Base-by-base conservation (phyloP, 2,888 invertebrate genomes). In the Hermaeophaga mercurialis region DNA sequence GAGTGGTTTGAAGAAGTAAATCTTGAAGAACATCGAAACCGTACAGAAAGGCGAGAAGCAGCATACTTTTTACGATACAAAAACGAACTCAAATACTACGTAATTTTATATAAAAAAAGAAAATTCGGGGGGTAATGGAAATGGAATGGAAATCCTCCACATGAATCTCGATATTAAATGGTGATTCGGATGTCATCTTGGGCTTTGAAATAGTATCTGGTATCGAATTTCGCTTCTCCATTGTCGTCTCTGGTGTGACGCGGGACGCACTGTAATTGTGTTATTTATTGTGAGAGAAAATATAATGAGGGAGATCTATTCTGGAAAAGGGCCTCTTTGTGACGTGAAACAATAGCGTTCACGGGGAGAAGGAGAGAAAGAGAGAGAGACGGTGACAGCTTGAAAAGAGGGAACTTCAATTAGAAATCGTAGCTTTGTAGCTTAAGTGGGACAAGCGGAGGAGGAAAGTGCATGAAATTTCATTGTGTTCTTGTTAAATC, bases 281-380 rank as follows among this genome's bases (percentile, higher is more conserved):
- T 50, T 56, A 56, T 56, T 56, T 49, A 56, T 56, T 45, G 56
- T 53, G 47, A 15, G 41, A 41, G 48, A 53, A 43, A 57, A 47
- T 47, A 57, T 57, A 53, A 53, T 52, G 38, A 31, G 4, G 24
- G 45, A 48, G 38, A 48, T 26, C 50, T 45, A 41, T 46, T 52
- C 46, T 24, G 41, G 39, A 39, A 41, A 34, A 53, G 9, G 34
- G 15, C 24, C 17, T 26, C 15, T 38, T 56, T 56, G 56, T 56
- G 11, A n/a, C n/a, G 0, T 11, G 14, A 41, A 33, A 54, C 54
- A 41, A 54, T 47, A 47, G 39, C 26, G 9, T 38, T 34, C 15
- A 19, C 36, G 9, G n/a, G n/a, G 36, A 36, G 47, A 28, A 18
- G 14, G 38, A 49, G 24, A 11, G n/a, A 33, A 41, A 14, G 11